Evolutionary conservation across 2,888 invertebrate genomes (phyloP).

Genomic region (Drosophila testacea): DNA sequence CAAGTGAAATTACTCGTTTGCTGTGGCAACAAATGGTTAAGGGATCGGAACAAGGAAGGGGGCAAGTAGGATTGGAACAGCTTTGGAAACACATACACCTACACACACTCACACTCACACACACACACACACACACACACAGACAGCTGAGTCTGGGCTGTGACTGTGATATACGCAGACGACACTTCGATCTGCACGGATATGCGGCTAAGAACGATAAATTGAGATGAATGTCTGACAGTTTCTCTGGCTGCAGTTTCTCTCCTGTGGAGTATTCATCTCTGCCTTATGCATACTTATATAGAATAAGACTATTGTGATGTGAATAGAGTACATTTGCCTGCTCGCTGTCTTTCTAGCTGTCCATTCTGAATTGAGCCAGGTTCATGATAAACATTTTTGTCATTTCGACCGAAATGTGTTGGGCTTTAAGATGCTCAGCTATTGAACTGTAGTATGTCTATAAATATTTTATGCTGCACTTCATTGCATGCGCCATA

Average conservation of each 20-base stretch:
- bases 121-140: conserved; percentile 12
- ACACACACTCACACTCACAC: no score
- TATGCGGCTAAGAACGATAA: conserved; percentile 69
- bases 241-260: conserved; percentile 23
- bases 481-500: conserved; percentile 59
- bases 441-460: conserved; percentile 30
- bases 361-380: conserved; percentile 31
- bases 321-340: conserved; percentile 56
- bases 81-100: background rate
- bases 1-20: conserved; percentile 77
- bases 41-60: conserved; percentile 11
- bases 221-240: conserved; percentile 76
- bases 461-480: conserved; percentile 65
- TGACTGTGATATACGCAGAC: conserved; percentile 58
- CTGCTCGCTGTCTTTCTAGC: conserved; percentile 61
- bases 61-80: background rate
- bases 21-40: conserved; percentile 43
- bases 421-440: conserved; percentile 25
- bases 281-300: conserved; percentile 1
- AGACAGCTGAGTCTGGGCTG: conserved; percentile 12
- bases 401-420: conserved; percentile 26
- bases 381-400: conserved; percentile 34
- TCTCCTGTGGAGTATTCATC: conserved; percentile 15
- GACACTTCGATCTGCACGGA: conserved; percentile 68
- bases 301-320: conserved; percentile 15